Conservation (phyloP, 1,140 invertebrate genomes). For the Drosophila murphyi region DNA sequence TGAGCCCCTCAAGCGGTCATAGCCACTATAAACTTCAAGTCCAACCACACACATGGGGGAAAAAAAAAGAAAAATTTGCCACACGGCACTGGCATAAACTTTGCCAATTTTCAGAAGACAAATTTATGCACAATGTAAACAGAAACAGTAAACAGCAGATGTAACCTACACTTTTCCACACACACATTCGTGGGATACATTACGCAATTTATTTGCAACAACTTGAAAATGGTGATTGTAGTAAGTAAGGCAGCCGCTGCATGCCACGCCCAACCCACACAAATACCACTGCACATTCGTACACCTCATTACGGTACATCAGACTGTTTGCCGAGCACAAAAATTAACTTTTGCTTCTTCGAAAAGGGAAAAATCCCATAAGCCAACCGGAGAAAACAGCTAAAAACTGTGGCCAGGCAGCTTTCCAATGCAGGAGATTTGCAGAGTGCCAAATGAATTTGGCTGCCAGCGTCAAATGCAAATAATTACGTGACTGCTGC, state of each 20-base stretch:
- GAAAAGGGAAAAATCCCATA: constrained; percentile 39
- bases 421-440: constrained; percentile 32
- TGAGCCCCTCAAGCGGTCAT: constrained; percentile 18
- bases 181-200: constrained; percentile 14
- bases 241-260: constrained; percentile 42
- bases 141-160: constrained; percentile 31
- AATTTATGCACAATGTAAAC: constrained; percentile 72
- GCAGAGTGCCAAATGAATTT: constrained; percentile 53
- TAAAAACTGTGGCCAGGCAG: constrained; percentile 3
- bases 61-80: constrained; percentile 15
- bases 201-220: constrained; percentile 55
- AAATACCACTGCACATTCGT: not conserved
- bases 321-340: constrained; percentile 21
- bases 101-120: constrained; percentile 73
- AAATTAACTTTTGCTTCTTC: constrained; percentile 38
- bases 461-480: constrained; percentile 55
- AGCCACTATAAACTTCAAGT: constrained; percentile 64
- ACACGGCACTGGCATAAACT: constrained; percentile 54
- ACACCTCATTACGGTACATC: constrained; percentile 30
- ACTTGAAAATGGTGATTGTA: constrained; percentile 52
- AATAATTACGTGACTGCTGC: constrained; percentile 62
- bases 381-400: constrained; percentile 26
- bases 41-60: constrained; percentile 30
- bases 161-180: not conserved
- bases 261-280: not conserved